Conservation (phyloP, 2,888 invertebrate species). For the Gortyna flavago region DNA sequence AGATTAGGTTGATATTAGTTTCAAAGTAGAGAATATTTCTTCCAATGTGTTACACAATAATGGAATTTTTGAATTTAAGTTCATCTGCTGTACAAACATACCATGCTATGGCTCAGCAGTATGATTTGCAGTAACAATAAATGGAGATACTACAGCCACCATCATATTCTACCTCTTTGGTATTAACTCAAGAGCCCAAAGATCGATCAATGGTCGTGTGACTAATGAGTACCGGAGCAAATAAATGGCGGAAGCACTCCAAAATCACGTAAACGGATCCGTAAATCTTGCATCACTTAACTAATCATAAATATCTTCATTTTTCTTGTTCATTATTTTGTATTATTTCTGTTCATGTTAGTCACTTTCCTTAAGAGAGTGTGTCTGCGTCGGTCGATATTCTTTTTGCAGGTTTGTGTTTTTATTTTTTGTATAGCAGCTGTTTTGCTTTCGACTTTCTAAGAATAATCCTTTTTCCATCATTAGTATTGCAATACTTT, state of each 20-base stretch:
- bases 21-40: background rate
- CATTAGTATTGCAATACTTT: slow-evolving; percentile 5
- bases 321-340: slow-evolving; percentile 38
- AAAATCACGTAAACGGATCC: slow-evolving; percentile 32
- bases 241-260: slow-evolving; percentile 26
- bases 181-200: slow-evolving; percentile 2
- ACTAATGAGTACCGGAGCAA: slow-evolving; percentile 10
- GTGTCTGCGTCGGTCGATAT: slow-evolving; percentile 12
- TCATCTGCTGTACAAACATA: background rate
- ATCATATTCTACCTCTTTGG: background rate
- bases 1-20: background rate
- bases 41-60: background rate
- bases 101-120: background rate
- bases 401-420: slow-evolving; percentile 21
- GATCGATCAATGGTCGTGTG: background rate
- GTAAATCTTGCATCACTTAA: slow-evolving; percentile 58
- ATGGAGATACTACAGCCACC: background rate
- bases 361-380: slow-evolving; percentile 25
- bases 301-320: slow-evolving; percentile 54
- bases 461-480: background rate
- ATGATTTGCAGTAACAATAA: background rate
- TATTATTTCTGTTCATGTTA: slow-evolving; percentile 46
- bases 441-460: slow-evolving; percentile 11
- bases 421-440: background rate
- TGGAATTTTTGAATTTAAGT: background rate